Evolutionary conservation across 2,888 invertebrate species (phyloP).

Genomic region (Agrochola lota): DNA sequence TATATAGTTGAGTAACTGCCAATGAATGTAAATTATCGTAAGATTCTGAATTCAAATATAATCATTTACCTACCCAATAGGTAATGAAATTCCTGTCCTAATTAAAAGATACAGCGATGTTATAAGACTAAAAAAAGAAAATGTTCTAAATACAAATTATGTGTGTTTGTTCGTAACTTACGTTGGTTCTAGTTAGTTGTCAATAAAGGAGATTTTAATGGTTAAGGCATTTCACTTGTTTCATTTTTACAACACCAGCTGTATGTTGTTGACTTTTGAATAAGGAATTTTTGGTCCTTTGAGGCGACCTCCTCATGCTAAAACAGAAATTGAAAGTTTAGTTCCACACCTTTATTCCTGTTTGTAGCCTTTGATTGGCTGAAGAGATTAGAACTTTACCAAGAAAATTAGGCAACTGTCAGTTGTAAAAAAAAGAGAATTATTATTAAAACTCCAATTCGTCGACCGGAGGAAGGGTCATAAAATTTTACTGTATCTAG

Average conservation of each 20-base stretch:
- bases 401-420: background rate
- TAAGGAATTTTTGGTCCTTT: background rate
- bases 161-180: slow-evolving; percentile 42
- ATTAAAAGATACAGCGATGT: slow-evolving; percentile 52
- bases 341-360: too few relatives aligned
- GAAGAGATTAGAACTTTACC: too few relatives aligned
- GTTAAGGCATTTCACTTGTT: slow-evolving; percentile 35
- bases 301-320: too few relatives aligned
- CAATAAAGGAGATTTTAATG: slow-evolving; percentile 58
- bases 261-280: too few relatives aligned
- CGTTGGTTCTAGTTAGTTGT: slow-evolving; percentile 50
- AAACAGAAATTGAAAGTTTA: too few relatives aligned
- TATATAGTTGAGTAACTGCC: background rate
- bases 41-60: slow-evolving; percentile 1
- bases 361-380: too few relatives aligned
- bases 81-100: slow-evolving; percentile 19
- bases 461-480: too few relatives aligned
- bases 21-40: background rate
- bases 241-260: slow-evolving; percentile 7
- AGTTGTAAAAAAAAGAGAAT: background rate
- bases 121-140: slow-evolving; percentile 43
- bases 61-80: background rate
- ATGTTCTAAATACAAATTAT: slow-evolving; percentile 48
- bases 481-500: background rate
- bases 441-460: too few relatives aligned